phyloP scores from a whole-genome alignment of 1,140 invertebrate species.

The Neodiprion lecontei region DNA sequence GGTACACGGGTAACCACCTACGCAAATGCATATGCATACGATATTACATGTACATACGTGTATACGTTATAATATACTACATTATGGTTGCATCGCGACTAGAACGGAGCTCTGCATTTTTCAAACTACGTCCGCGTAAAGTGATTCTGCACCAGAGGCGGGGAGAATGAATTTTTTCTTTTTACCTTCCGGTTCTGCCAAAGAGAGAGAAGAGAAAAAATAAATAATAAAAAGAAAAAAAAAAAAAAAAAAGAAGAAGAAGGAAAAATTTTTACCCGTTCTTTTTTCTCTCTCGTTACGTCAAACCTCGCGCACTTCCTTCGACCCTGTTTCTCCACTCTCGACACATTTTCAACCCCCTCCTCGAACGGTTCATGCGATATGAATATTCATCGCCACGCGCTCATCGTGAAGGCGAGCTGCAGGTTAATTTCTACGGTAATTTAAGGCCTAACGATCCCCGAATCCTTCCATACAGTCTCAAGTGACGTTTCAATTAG shows the following conservation, averaged over 20 bases:
- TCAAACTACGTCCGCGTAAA: no score
- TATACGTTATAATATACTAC: no score
- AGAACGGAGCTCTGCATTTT: no score
- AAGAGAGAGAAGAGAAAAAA: neutral
- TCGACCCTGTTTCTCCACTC: neutral
- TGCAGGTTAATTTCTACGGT: neutral
- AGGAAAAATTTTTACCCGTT: neutral
- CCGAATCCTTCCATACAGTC: neutral
- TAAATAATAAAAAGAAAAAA: neutral
- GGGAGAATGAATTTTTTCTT: neutral
- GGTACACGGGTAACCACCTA: no score
- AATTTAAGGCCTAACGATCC: slow-evolving; percentile 2
- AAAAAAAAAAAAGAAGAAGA: neutral
- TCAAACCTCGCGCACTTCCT: neutral
- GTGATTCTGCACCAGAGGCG: neutral
- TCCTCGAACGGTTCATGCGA: no score
- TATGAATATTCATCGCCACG: slow-evolving; percentile 3
- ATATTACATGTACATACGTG: no score
- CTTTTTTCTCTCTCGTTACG: neutral
- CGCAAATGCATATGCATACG: no score
- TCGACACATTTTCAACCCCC: neutral
- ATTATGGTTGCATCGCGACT: no score
- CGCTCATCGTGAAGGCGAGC: neutral
- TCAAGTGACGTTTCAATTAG: neutral
- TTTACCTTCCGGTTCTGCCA: neutral